Evolutionary conservation across 2,888 invertebrate genomes (phyloP).

Genomic region (Hermaeophaga mercurialis): DNA sequence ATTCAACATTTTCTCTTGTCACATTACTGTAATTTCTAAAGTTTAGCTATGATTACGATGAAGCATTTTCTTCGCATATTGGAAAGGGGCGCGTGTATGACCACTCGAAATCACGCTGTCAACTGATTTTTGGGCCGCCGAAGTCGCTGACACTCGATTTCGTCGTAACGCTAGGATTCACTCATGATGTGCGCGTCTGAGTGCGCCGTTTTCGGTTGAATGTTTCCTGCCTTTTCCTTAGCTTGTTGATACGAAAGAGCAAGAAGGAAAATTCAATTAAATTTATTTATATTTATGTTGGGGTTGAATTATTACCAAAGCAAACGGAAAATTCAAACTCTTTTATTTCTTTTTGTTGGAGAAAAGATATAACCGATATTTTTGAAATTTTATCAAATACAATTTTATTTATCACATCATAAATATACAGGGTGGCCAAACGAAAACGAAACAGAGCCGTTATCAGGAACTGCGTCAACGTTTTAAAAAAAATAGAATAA

Average conservation of each 20-base stretch:
- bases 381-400: too few species aligned
- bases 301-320: not conserved
- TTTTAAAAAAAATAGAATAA: too few species aligned
- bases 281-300: slow-evolving; percentile 7
- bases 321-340: too few species aligned
- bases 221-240: slow-evolving; percentile 6
- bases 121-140: slow-evolving; percentile 30
- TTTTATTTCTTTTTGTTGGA: too few species aligned
- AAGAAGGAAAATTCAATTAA: slow-evolving; percentile 10
- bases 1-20: slow-evolving; percentile 49
- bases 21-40: slow-evolving; percentile 36
- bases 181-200: slow-evolving; percentile 40
- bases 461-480: too few species aligned
- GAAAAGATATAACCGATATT: too few species aligned
- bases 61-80: slow-evolving; percentile 23
- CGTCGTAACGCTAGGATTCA: slow-evolving; percentile 34
- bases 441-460: too few species aligned
- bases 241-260: slow-evolving; percentile 9
- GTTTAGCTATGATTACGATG: slow-evolving; percentile 9
- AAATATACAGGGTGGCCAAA: too few species aligned
- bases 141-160: slow-evolving; percentile 30
- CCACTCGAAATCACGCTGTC: slow-evolving; percentile 25
- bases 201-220: slow-evolving; percentile 28
- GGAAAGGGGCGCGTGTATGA: slow-evolving; percentile 1
- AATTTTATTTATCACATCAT: too few species aligned